Conservation (phyloP, 2,888 invertebrate species). For the Melinopterus prodromus region DNA sequence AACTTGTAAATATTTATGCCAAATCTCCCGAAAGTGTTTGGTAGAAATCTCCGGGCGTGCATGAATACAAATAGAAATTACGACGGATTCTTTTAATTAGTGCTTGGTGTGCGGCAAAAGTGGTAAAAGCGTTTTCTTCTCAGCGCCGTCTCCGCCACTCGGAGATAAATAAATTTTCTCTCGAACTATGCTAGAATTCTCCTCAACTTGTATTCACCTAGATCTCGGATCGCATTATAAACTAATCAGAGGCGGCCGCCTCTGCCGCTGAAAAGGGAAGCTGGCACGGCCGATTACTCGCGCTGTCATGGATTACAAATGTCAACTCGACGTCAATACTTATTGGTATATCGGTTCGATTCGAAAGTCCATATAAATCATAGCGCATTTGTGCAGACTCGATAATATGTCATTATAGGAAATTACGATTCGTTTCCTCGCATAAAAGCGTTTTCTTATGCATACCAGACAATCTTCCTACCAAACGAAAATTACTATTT, state of each 20-base stretch:
- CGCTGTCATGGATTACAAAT: not conserved
- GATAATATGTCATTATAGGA: not conserved
- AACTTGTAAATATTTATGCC: not conserved
- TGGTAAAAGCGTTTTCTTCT: constrained; percentile 4
- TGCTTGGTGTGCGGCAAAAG: not conserved
- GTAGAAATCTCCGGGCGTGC: not conserved
- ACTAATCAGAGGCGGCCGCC: not conserved
- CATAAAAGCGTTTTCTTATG: too few species aligned
- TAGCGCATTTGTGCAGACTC: not conserved
- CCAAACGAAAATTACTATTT: too few species aligned
- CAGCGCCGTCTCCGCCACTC: not conserved
- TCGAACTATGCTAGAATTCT: not conserved
- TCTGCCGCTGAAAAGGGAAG: not conserved
- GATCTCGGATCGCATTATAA: not conserved
- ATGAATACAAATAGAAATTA: constrained; percentile 4
- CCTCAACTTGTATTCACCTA: not conserved
- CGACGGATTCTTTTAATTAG: not conserved
- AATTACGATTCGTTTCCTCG: not conserved
- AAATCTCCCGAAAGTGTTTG: not conserved
- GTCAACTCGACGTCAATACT: not conserved
- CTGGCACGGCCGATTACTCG: not conserved
- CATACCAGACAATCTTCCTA: too few species aligned
- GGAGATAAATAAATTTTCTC: constrained; percentile 4
- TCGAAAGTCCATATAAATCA: not conserved
- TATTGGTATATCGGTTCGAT: not conserved